phyloP scores from a whole-genome alignment of 2,797 vertebrate species.

The Spinus pinus region DNA sequence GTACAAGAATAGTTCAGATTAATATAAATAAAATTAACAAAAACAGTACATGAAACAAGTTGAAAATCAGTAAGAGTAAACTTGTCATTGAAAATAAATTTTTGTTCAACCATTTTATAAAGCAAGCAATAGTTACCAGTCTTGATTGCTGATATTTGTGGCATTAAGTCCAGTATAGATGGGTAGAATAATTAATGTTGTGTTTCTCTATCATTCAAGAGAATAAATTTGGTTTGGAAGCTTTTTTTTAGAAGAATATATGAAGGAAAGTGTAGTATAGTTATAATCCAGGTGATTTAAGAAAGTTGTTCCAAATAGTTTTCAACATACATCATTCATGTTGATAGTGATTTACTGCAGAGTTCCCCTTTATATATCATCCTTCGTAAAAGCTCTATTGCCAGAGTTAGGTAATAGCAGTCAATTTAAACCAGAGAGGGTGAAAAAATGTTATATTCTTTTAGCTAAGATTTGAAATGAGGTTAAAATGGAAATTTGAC shows the following conservation, averaged over 20 bases:
- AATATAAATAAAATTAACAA: not conserved
- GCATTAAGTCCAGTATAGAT: not conserved
- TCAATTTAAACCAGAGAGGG: not conserved
- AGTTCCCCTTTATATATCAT: not conserved
- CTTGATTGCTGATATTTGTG: not conserved
- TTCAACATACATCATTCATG: not conserved
- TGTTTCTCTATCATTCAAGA: not conserved
- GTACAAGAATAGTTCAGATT: not conserved
- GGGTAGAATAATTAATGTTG: not conserved
- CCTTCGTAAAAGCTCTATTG: not conserved
- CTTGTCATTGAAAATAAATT: not conserved
- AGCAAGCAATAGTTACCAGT: not conserved
- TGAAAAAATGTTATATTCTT: not conserved
- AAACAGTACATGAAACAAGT: not conserved
- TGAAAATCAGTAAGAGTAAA: not conserved
- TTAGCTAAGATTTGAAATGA: not conserved
- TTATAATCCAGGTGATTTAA: not conserved
- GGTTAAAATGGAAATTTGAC: conserved; percentile 22
- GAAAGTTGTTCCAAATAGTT: not conserved
- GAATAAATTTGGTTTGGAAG: not conserved
- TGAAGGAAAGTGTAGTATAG: not conserved
- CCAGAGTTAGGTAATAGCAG: not conserved
- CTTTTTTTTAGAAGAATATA: not conserved
- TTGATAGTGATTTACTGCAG: not conserved
- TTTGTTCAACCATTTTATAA: not conserved